Percentiles rank a stretch among this genome's conserved stretches.
These are phyloP conservation scores for Baccha elongata DNA, from an alignment of 2,888 invertebrate genomes.

Conservation along the genomic window DNA sequence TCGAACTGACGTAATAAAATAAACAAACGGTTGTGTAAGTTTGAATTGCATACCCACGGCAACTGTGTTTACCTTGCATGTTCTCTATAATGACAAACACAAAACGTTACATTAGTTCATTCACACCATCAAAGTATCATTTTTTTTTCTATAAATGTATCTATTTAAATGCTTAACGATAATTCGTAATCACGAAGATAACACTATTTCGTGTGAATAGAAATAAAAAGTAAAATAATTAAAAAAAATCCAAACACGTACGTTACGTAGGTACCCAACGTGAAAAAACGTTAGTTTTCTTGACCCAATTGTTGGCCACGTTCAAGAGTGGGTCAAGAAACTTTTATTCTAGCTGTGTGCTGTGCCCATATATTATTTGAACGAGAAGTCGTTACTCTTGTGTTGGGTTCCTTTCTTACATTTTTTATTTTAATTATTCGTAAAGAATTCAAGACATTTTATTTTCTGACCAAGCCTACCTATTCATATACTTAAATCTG, in stretches of 20 bases:
- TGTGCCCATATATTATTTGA: conserved; percentile 35
- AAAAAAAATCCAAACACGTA: conserved; percentile 27
- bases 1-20: no score
- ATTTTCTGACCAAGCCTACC: conserved; percentile 4
- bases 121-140: background rate
- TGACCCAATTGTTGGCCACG: conserved; percentile 64
- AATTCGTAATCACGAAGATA: background rate
- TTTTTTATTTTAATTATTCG: conserved; percentile 16
- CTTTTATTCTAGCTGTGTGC: conserved; percentile 56
- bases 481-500: no score
- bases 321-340: conserved; percentile 67
- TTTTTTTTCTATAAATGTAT: background rate
- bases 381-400: no score
- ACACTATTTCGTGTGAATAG: background rate
- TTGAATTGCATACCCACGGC: no score
- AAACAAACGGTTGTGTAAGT: no score
- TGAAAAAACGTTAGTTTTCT: conserved; percentile 67
- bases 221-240: conserved; percentile 14
- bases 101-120: background rate
- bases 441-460: conserved; percentile 35
- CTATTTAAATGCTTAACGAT: no score
- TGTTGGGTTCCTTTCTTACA: background rate
- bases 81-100: no score
- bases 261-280: conserved; percentile 14
- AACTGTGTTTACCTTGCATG: no score